These are phyloP conservation scores for Aplidium turbinatum DNA, from an alignment of 23 tunicate species.

Conservation along the genomic window DNA sequence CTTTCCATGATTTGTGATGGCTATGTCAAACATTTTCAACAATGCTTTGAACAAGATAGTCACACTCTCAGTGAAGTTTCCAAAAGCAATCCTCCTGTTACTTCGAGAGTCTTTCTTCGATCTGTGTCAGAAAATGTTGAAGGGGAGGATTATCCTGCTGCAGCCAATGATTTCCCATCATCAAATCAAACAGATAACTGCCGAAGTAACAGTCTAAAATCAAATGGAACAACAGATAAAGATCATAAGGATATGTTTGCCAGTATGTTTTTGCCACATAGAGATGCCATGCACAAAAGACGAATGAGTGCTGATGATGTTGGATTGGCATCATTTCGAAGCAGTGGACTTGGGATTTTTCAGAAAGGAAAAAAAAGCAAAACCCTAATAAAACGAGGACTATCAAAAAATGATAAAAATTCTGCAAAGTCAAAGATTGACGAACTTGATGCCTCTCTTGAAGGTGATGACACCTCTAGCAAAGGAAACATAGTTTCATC, in stretches of 20 bases:
- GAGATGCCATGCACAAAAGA: background rate
- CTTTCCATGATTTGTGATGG: conserved; percentile 15
- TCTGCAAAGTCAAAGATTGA: background rate
- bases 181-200: background rate
- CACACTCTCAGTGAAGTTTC: background rate
- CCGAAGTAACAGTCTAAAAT: background rate
- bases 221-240: background rate
- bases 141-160: background rate
- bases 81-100: background rate
- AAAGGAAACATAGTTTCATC: conserved; percentile 34
- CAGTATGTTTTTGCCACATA: background rate
- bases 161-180: background rate
- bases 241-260: background rate
- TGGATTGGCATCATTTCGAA: conserved; percentile 1
- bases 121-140: conserved; percentile 26
- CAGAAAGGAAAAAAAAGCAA: background rate
- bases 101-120: background rate
- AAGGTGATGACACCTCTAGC: conserved; percentile 5
- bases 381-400: conserved; percentile 30
- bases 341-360: background rate
- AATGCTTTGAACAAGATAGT: conserved; percentile 25
- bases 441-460: background rate
- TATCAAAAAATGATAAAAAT: background rate
- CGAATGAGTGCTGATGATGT: conserved; percentile 61
- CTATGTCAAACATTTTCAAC: conserved; percentile 30